Evolutionary conservation across 2,113 vertebrate species (phyloP).

Genomic region (Hippocampus zosterae): DNA sequence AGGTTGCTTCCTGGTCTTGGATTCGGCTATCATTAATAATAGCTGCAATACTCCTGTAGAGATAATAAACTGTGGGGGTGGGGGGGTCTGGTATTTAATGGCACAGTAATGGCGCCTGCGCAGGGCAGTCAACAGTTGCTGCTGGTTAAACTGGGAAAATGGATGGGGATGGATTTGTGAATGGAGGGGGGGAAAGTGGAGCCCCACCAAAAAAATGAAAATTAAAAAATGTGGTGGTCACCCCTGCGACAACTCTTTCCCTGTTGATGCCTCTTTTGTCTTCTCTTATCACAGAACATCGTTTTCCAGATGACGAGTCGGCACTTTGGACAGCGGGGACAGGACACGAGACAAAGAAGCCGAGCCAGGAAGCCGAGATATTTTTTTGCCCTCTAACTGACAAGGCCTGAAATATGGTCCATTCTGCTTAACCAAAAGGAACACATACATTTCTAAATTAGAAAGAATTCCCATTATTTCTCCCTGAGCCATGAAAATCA

Average conservation of each 20-base stretch:
- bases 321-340: constrained; percentile 31
- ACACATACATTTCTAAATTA: constrained; percentile 98
- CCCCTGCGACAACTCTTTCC: not conserved
- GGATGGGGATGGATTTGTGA: constrained; percentile 53
- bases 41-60: constrained; percentile 68
- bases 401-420: constrained; percentile 91
- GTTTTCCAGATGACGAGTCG: constrained; percentile 66
- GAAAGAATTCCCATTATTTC: constrained; percentile 98
- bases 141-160: constrained; percentile 72
- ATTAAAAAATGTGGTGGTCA: not conserved
- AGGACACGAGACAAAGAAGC: constrained; percentile 47
- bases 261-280: not conserved
- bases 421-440: constrained; percentile 98
- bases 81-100: constrained; percentile 68
- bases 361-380: constrained; percentile 67
- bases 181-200: not conserved
- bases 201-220: not conserved
- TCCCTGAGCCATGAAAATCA: constrained; percentile 97
- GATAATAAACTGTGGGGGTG: constrained; percentile 65
- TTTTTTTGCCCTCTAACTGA: constrained; percentile 82
- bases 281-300: not conserved
- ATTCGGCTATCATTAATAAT: constrained; percentile 75
- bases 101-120: constrained; percentile 70
- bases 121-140: constrained; percentile 65
- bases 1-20: constrained; percentile 63